A percentile compares a stretch with the other conserved stretches of the same genome.
phyloP scores from a whole-genome alignment of 2,113 vertebrate genomes.

The Oreamnos americanus region DNA sequence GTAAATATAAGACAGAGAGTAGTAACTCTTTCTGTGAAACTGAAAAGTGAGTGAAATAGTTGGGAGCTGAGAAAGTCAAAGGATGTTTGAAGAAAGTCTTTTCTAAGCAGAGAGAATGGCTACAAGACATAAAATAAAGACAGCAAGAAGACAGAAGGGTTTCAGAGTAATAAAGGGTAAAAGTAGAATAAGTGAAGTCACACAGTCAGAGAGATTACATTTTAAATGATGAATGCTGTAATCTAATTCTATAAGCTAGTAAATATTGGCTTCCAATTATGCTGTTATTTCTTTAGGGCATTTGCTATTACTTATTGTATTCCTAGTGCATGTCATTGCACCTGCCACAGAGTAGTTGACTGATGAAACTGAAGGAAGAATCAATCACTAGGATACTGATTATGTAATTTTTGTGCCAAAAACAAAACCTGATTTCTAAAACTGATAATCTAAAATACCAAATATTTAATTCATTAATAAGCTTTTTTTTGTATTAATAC shows the following conservation, averaged over 20 bases:
- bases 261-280: not conserved
- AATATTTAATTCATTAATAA: not conserved
- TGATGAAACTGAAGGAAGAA: not conserved
- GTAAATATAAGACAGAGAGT: not conserved
- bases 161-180: not conserved
- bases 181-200: not conserved
- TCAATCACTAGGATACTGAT: not conserved
- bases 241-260: not conserved
- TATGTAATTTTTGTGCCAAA: not conserved
- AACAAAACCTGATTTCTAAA: not conserved
- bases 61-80: not conserved
- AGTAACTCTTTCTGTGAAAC: not conserved
- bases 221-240: not conserved
- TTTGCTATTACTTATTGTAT: not conserved
- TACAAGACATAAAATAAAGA: not conserved
- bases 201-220: not conserved
- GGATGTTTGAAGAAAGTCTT: not conserved
- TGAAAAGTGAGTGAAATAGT: not conserved
- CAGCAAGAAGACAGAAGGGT: fast-evolving
- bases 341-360: not conserved
- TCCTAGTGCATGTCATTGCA: not conserved
- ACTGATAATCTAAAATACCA: not conserved
- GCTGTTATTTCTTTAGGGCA: not conserved
- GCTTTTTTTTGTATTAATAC: not conserved
- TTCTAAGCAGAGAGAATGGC: not conserved